Evolutionary conservation across 2,113 vertebrate species (phyloP).

Genomic region (Tragelaphus buxtoni): DNA sequence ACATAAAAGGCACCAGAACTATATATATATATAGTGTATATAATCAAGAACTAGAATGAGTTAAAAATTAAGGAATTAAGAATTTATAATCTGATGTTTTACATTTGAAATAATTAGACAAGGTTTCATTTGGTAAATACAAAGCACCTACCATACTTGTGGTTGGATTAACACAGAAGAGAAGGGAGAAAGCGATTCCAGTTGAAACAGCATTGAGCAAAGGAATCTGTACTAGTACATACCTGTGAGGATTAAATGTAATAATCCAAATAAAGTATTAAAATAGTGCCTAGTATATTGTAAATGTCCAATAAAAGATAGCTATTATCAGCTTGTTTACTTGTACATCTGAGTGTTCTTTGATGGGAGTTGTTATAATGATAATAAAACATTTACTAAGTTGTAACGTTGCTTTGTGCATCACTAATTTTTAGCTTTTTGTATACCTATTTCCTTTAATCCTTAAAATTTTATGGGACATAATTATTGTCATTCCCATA

Average conservation of each 20-base stretch:
- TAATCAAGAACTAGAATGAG: neutral
- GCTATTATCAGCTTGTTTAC: neutral
- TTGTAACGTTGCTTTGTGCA: neutral
- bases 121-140: neutral
- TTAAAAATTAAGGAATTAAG: neutral
- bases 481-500: neutral
- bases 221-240: neutral
- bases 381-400: neutral
- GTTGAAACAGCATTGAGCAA: neutral
- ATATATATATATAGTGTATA: neutral
- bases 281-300: neutral
- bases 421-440: neutral
- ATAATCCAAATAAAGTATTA: neutral
- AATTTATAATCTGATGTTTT: neutral
- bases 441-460: neutral
- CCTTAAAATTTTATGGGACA: neutral
- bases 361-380: neutral
- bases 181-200: neutral
- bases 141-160: neutral
- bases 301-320: neutral
- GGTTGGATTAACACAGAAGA: neutral
- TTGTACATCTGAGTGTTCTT: neutral
- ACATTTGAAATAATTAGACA: neutral
- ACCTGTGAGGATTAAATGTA: neutral
- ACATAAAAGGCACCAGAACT: neutral